Base-by-base conservation (phyloP, 1,140 invertebrate genomes). In the Lanistes nyassanus region DNA sequence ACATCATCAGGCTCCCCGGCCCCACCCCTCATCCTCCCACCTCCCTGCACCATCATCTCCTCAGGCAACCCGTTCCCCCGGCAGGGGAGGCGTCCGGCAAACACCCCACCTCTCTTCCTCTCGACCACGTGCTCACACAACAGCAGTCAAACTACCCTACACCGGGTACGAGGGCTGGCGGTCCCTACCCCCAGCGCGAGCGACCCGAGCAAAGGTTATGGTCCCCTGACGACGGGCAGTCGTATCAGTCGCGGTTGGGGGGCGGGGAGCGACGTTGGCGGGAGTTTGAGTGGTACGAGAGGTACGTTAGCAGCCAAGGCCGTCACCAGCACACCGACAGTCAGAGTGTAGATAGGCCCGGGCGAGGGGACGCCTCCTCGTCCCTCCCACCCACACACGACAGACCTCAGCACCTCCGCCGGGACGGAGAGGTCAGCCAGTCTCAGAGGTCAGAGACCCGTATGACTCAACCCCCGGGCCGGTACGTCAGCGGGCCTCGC, bases 251-350 rank as follows among this genome's bases (percentile, higher is more conserved):
- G 19, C 70, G 70, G 70, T 31, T 72, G 21, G 34, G 55, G n/a
- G 37, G 23, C 2, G 31, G 51, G 13, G 62, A 36, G 62, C 23
- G 70, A 5, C n/a, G 56, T 2, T 72, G 56, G 55, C 70, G 70
- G 29, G 55, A 72, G 70, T 72, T 72, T 42, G 70, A 23, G 21
- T 72, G 70, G 70, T 72, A 72, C 70, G 37, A 72, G 26, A 58
- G 36, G 29, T 72, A 72, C 56, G 55, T 55, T 36, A n/a, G 13
- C 34, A 26, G n/a, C n/a, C 31, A 37, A 13, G 34, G 56, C 23
- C 70, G 56, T 16, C n/a, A 72, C 4, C 53, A 56, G 36, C 67
- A 16, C 19, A 21, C n/a, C 34, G 29, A 23, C 53, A 53, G 51
- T 36, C 4, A 26, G 7, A n/a, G 37, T 11, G 53, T 23, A 3